Evolutionary conservation across 2,113 vertebrate genomes (phyloP).

Genomic region (Sterrhoptilus dennistouni): DNA sequence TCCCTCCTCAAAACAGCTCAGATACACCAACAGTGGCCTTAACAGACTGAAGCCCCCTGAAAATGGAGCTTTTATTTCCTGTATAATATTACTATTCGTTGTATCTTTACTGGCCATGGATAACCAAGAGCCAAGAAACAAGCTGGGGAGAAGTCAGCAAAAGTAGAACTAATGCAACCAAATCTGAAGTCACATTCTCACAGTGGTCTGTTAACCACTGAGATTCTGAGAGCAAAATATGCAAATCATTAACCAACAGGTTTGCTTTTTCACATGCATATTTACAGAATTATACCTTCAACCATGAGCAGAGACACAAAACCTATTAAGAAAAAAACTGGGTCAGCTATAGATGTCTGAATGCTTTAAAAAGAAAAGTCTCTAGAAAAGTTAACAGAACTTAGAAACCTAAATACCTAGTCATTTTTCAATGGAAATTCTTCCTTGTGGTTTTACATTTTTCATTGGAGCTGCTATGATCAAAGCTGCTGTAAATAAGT

Average conservation of each 20-base stretch:
- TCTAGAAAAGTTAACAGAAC: not conserved
- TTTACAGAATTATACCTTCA: not conserved
- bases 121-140: not conserved
- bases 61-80: not conserved
- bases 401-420: not conserved
- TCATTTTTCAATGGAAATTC: not conserved
- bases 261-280: not conserved
- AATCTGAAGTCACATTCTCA: not conserved
- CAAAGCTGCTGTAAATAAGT: not conserved
- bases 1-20: not conserved
- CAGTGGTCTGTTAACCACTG: not conserved
- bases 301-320: not conserved
- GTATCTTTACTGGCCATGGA: not conserved
- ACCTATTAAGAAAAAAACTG: not conserved
- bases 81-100: not conserved
- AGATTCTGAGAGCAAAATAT: not conserved
- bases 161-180: not conserved
- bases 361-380: not conserved
- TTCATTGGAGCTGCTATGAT: not conserved
- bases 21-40: not conserved
- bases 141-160: not conserved
- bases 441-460: not conserved
- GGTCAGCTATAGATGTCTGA: not conserved
- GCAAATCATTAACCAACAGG: not conserved
- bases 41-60: not conserved